A percentile compares a stretch with the other conserved stretches of the same genome.
These are phyloP conservation scores for Luperina testacea DNA, from an alignment of 2,888 invertebrate species.

Conservation along the genomic window DNA sequence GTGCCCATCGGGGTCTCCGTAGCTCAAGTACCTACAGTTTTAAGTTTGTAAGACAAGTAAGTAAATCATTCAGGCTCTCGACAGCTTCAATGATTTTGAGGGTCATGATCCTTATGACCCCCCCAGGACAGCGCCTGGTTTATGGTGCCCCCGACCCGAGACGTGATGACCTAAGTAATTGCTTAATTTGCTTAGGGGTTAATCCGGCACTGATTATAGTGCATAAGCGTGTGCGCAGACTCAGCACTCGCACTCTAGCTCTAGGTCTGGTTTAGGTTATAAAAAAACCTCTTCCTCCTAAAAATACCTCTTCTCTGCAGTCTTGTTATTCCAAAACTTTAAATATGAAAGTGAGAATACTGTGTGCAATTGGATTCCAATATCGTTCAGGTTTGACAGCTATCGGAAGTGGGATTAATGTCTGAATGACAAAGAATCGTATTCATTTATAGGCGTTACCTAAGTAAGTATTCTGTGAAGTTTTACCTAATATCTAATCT, in stretches of 20 bases:
- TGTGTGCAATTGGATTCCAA: background rate
- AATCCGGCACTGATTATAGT: no score
- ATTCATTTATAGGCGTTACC: conserved; percentile 49
- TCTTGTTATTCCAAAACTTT: background rate
- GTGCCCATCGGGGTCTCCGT: no score
- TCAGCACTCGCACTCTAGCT: background rate
- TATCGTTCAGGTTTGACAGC: conserved; percentile 1
- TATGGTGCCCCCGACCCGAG: no score
- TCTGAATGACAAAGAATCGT: conserved; percentile 33
- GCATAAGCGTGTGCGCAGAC: background rate
- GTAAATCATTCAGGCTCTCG: no score
- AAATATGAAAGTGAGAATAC: background rate
- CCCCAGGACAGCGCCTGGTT: no score
- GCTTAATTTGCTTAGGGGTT: no score
- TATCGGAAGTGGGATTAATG: conserved; percentile 18
- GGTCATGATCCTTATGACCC: no score
- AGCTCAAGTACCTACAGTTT: no score
- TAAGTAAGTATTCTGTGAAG: conserved; percentile 17
- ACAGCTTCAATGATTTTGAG: no score
- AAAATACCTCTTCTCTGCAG: background rate
- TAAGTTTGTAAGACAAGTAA: no score
- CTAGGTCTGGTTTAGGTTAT: background rate
- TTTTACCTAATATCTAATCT: conserved; percentile 43
- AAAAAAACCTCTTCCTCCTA: no score
- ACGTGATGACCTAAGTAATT: no score